phyloP scores from a whole-genome alignment of 2,888 invertebrate genomes.

The Cheilosia variabilis region DNA sequence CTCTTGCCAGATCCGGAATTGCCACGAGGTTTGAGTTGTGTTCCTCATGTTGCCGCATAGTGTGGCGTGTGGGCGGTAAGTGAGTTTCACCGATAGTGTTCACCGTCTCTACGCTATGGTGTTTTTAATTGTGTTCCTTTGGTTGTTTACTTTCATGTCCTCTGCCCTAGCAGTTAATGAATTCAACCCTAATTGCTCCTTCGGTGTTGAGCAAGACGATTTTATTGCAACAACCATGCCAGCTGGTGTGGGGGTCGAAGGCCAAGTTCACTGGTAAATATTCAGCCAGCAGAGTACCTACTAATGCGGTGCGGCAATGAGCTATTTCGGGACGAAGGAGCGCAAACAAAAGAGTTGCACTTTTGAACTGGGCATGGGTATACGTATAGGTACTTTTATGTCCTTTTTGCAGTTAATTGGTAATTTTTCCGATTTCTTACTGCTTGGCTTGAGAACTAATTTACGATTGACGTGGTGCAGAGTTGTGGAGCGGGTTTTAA shows the following conservation, averaged over 20 bases:
- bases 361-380: conserved; percentile 15
- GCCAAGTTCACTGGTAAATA: conserved; percentile 72
- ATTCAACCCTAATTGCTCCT: conserved; percentile 75
- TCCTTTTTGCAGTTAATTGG: conserved; percentile 72
- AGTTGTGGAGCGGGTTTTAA: conserved; percentile 65
- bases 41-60: conserved; percentile 34
- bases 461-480: conserved; percentile 57
- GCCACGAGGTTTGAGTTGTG: conserved; percentile 49
- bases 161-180: conserved; percentile 71
- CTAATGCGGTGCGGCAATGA: conserved; percentile 1
- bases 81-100: conserved; percentile 60
- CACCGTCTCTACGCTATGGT: conserved; percentile 35
- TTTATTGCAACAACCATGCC: conserved; percentile 62
- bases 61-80: conserved; percentile 33
- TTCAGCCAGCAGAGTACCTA: conserved; percentile 7
- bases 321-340: conserved; percentile 26
- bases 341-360: conserved; percentile 66
- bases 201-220: conserved; percentile 73
- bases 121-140: conserved; percentile 69
- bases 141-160: conserved; percentile 48
- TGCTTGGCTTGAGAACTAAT: conserved; percentile 57
- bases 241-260: conserved; percentile 52
- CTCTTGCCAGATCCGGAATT: conserved; percentile 54
- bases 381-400: conserved; percentile 52
- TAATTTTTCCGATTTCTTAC: conserved; percentile 69